Conservation (phyloP, 2,888 invertebrate genomes). For the Drosophila hamatofila region DNA sequence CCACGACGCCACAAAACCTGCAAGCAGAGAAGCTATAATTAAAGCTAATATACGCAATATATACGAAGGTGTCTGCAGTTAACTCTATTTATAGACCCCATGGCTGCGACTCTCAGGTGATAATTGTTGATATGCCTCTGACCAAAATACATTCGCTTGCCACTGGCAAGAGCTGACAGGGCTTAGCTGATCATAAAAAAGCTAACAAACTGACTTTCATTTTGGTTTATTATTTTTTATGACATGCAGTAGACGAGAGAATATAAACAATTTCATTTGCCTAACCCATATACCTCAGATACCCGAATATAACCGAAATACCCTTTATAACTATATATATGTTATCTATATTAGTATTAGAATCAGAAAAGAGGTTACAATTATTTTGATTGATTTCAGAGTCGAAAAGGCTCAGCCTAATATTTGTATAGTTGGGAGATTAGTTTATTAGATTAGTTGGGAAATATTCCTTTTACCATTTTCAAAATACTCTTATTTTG, state of each 20-base stretch:
- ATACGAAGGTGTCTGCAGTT: not conserved
- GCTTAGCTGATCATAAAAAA: not conserved
- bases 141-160: not conserved
- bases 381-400: too few relatives aligned
- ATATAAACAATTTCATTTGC: not conserved
- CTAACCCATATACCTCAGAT: not conserved
- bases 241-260: not conserved
- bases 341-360: not conserved
- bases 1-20: constrained; percentile 13
- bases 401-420: too few relatives aligned
- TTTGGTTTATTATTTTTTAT: not conserved
- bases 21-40: constrained; percentile 3
- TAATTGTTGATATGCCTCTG: constrained; percentile 24
- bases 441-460: too few relatives aligned
- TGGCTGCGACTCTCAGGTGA: constrained; percentile 21
- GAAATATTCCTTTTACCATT: too few relatives aligned
- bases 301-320: not conserved
- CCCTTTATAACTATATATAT: too few relatives aligned
- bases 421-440: too few relatives aligned
- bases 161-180: not conserved
- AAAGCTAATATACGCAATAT: constrained; percentile 25
- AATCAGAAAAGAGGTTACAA: not conserved
- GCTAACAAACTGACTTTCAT: constrained; percentile 1
- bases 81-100: constrained; percentile 28
- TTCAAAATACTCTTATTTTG: too few relatives aligned